Percentiles rank a stretch among this genome's conserved stretches.
phyloP scores from a whole-genome alignment of 2,113 vertebrate genomes.

The Chunga burmeisteri region DNA sequence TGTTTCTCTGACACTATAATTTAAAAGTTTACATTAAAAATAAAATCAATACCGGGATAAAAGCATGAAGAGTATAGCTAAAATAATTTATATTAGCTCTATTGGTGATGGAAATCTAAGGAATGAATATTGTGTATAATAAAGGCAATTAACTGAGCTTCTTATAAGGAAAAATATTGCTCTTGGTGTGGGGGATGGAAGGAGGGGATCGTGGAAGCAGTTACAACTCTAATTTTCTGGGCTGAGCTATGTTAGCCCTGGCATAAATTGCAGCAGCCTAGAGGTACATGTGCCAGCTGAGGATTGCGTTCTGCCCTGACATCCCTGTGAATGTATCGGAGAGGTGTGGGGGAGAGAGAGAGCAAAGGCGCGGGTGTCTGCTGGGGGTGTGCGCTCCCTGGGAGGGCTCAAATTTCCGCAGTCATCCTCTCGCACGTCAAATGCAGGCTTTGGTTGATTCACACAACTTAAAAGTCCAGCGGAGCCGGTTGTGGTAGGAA shows the following conservation, averaged over 20 bases:
- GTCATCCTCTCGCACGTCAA: not conserved
- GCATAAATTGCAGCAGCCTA: conserved; percentile 51
- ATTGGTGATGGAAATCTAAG: conserved; percentile 55
- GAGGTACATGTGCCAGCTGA: conserved; percentile 35
- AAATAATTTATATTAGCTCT: conserved; percentile 53
- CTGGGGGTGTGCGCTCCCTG: not conserved
- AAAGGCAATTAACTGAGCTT: conserved; percentile 53
- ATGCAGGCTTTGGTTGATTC: not conserved
- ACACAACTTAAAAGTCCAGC: not conserved
- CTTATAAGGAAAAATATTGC: conserved; percentile 34
- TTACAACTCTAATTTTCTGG: conserved; percentile 49
- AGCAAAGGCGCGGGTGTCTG: not conserved
- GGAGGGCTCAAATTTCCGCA: conserved; percentile 4
- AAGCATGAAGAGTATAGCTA: conserved; percentile 38
- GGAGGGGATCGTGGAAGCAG: conserved; percentile 27
- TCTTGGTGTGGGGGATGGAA: conserved; percentile 35
- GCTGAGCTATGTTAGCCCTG: conserved; percentile 28
- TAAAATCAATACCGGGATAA: conserved; percentile 55
- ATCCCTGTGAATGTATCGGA: not conserved
- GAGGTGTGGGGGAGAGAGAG: conserved; percentile 15
- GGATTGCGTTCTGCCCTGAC: not conserved
- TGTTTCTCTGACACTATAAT: conserved; percentile 47
- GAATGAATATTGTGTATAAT: conserved; percentile 48
- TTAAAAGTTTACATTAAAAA: conserved; percentile 67
- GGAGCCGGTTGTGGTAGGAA: conserved; percentile 12